Evolutionary conservation across 2,888 invertebrate species (phyloP).

Genomic region (Coleophora deauratella): DNA sequence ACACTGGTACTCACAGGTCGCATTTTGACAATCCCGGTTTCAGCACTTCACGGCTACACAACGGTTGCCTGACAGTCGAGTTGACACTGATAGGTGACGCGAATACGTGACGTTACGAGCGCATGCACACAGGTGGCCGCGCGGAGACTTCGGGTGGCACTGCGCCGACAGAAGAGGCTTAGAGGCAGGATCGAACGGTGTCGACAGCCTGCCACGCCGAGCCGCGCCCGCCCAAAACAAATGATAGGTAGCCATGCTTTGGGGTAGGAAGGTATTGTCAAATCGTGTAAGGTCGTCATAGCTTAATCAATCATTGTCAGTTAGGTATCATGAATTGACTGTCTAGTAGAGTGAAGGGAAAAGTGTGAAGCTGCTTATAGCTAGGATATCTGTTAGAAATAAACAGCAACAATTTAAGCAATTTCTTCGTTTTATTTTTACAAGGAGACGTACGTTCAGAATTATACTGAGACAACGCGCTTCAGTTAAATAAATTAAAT

Average conservation of each 20-base stretch:
- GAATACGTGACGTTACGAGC: constrained; percentile 9
- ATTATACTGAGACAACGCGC: no score
- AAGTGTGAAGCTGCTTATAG: no score
- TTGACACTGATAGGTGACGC: constrained; percentile 14
- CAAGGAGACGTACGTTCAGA: no score
- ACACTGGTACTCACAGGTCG: constrained; percentile 57
- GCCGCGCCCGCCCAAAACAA: constrained; percentile 31
- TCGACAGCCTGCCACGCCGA: constrained; percentile 12
- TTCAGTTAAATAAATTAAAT: no score
- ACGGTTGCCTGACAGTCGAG: constrained; percentile 1
- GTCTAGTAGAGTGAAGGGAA: no score
- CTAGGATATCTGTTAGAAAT: no score
- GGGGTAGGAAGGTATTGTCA: no score
- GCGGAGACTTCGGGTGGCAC: constrained; percentile 27
- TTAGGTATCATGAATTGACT: no score
- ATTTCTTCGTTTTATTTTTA: no score
- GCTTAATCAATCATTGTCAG: no score
- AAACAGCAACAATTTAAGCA: no score
- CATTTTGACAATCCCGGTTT: constrained; percentile 40
- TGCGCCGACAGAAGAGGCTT: constrained; percentile 15
- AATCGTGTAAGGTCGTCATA: no score
- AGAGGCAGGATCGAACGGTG: constrained; percentile 18
- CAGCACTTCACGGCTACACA: constrained; percentile 19
- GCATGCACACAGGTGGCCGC: constrained; percentile 39
- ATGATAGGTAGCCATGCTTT: constrained; percentile 23